Percentiles rank a stretch among this genome's conserved stretches.
These are phyloP conservation scores for Micropterix aruncella DNA, from an alignment of 2,888 invertebrate genomes.

Conservation along the genomic window DNA sequence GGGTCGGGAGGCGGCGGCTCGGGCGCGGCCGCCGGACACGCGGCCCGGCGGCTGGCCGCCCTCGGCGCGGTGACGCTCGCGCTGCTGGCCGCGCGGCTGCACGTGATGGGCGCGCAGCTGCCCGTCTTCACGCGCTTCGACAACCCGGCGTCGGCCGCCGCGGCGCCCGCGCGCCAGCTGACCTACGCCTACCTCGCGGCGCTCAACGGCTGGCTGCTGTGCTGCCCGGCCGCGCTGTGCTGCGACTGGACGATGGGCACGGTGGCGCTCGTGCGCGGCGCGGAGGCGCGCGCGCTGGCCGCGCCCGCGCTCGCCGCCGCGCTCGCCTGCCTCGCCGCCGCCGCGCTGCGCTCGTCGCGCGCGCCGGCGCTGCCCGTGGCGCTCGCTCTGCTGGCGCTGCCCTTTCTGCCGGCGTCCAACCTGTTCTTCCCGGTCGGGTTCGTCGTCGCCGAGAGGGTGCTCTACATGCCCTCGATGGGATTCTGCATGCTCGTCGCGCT, in stretches of 20 bases:
- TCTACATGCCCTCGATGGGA: conserved; percentile 97
- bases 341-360: conserved; percentile 24
- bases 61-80: conserved; percentile 67
- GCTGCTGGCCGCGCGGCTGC: conserved; percentile 69
- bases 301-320: conserved; percentile 55
- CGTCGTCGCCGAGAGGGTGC: conserved; percentile 88
- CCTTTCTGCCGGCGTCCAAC: conserved; percentile 93
- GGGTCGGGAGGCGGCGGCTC: conserved; percentile 34
- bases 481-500: conserved; percentile 87
- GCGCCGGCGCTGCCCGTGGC: conserved; percentile 49
- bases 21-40: conserved; percentile 40
- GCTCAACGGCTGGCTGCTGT: conserved; percentile 79
- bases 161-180: conserved; percentile 71
- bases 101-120: conserved; percentile 92
- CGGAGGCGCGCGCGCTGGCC: conserved; percentile 69
- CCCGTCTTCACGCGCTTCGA: conserved; percentile 79
- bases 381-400: conserved; percentile 73
- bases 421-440: conserved; percentile 96
- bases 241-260: conserved; percentile 99
- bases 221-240: conserved; percentile 81
- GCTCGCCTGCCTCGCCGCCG: conserved; percentile 41
- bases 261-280: conserved; percentile 66
- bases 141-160: conserved; percentile 87
- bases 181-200: conserved; percentile 89
- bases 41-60: conserved; percentile 63